Evolutionary conservation across 2,113 vertebrate species (phyloP).

Genomic region (Podilymbus podiceps): DNA sequence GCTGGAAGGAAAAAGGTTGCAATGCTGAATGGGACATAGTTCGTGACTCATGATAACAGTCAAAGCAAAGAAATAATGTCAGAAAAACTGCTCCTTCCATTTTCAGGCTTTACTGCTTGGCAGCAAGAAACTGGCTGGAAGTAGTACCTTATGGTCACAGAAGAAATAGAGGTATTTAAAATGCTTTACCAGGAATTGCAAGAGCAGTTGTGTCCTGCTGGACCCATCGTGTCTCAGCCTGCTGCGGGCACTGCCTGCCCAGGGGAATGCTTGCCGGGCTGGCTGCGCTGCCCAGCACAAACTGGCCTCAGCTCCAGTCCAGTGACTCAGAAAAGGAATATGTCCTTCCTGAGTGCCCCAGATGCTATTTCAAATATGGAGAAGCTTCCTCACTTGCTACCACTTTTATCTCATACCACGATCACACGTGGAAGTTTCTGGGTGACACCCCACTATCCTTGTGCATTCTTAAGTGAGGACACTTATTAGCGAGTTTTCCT

Average conservation of each 20-base stretch:
- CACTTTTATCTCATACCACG: neutral
- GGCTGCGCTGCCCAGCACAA: neutral
- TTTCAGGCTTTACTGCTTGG: neutral
- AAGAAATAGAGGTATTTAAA: neutral
- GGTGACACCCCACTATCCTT: neutral
- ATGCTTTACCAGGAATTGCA: neutral
- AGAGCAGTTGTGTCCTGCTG: neutral
- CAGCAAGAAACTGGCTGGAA: neutral
- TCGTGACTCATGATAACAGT: neutral
- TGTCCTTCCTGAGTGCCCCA: neutral
- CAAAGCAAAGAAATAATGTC: neutral
- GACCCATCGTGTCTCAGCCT: neutral
- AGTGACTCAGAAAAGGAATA: neutral
- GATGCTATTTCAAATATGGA: neutral
- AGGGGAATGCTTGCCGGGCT: neutral
- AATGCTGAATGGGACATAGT: neutral
- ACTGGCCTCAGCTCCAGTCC: neutral
- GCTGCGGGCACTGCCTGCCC: neutral
- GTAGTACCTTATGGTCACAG: neutral
- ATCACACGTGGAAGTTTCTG: neutral
- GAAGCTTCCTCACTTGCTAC: neutral
- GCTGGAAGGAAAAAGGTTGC: neutral
- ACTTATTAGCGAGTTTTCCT: neutral
- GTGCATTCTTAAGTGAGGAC: neutral
- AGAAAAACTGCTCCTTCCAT: neutral